Evolutionary conservation across 1,140 invertebrate species (phyloP), one percentile per base, ranked within the genome.

Genomic region (Caenorhabditis briggsae): DNA sequence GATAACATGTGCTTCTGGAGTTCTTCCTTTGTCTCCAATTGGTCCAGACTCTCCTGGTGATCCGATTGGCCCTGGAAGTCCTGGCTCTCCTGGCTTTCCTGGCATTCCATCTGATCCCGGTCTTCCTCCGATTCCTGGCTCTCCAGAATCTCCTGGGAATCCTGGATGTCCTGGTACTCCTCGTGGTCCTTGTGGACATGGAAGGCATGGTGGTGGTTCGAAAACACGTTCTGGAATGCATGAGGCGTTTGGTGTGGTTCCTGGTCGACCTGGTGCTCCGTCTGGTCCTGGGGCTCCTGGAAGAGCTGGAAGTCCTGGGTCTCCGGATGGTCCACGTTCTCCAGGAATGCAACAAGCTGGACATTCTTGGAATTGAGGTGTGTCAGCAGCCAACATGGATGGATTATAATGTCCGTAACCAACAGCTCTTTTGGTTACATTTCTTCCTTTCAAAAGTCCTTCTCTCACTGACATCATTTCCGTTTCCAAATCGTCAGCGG

Each of bases 161-260:
- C 90, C 90, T 41, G 90, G 90, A 88, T 90, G 90, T 25, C 91
- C 91, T 23, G 90, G 87, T 18, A 88, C 86, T 74, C 91, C 91
- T 25, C 91, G 87, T 16, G 92, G 91, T 14, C 91, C 91, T 83
- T 92, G 92, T 11, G 91, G 91, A 86, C 91, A 92, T 23, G 91
- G 91, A 23, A 92, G 88, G 83, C 91, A 92, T 61, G 91, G 91
- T 23, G 91, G 92, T 48, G 91, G 91, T 74, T 92, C 91, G 83
- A 92, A 92, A 23, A 92, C 91, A 46, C 91, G 55, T 86, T 92
- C 91, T 20, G 91, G 91, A 70, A 92, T 92, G 64, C 91, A 92
- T 2, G 91, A 92, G 12, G 91, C 92, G 84, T 92, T 92, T 25
- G 91, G 91, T 12, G 91, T 92, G 14, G 89, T 92, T 86, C 91